Base-by-base conservation (phyloP, 1,140 invertebrate genomes). In the Leptinotarsa undecemlineata region DNA sequence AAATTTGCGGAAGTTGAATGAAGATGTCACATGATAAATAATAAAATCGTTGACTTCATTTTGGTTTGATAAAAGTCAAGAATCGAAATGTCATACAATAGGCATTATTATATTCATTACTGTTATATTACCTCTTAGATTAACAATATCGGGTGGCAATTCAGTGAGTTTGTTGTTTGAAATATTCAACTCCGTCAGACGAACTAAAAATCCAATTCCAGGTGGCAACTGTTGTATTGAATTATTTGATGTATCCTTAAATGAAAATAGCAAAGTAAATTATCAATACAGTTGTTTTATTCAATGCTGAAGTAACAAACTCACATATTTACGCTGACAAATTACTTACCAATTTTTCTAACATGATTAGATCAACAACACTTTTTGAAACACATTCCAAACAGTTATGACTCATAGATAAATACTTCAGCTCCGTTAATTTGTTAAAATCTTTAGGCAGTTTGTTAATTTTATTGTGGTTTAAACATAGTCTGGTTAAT, bases 401-500 rank as follows among this genome's bases (percentile, higher is more conserved):
- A 75, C 88, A 86, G 86, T 94, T 94, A 79, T 92, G 86, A 19
- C 91, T 91, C 61, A 95, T 82, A 80, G 91, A 91, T n/a, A 94
- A 85, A 77, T 87, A 85, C 74, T 88, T 86, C 47, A 97, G 81
- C 70, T 94, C 91, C 15, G 83, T 86, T 74, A 96, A 84, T 61
- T 88, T 88, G 78, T 89, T 93, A 78, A 94, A 90, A 74, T 90
- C 87, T 51, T 81, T 79, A 1, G 92, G 91, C 71, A 96, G 84
- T 57, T 79, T 81, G 48, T 84, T 86, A 48, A 97, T 83, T 82
- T 92, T 91, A 81, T 97, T 97, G 77, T 90, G 90, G 77, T 92
- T 93, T 51, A 96, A 82, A 86, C 95, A 95, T 62, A 97, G 82
- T 74, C 91, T 91, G 78, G 90, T 90, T 69, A 97, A 86, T 80